Evolutionary conservation across 1,140 invertebrate genomes (phyloP).

Genomic region (Helicoverpa armigera): DNA sequence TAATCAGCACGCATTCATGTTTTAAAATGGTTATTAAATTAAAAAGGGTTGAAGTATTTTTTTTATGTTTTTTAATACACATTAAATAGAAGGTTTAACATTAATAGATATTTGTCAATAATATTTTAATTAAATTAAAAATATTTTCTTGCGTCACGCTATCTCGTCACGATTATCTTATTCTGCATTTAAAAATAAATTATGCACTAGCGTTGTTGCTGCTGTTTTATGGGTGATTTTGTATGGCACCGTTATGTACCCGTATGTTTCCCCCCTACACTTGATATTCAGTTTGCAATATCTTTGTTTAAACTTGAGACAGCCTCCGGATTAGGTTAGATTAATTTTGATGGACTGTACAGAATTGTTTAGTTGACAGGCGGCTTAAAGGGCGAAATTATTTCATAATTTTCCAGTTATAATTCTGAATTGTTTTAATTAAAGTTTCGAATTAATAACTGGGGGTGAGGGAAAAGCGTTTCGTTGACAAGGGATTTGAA

Average conservation of each 20-base stretch:
- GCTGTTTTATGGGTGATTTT: no score
- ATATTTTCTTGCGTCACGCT: no score
- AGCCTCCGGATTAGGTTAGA: constrained; percentile 79
- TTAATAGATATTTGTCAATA: no score
- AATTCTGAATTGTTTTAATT: constrained; percentile 81
- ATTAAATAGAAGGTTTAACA: no score
- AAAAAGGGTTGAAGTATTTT: no score
- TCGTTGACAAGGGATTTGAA: constrained; percentile 67
- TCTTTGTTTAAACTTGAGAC: constrained; percentile 84
- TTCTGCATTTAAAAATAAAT: no score
- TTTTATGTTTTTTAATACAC: no score
- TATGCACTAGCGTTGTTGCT: no score
- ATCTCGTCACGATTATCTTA: no score
- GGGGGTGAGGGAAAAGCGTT: constrained; percentile 59
- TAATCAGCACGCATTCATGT: not conserved
- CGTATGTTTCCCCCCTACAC: constrained; percentile 56
- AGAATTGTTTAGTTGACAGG: constrained; percentile 82
- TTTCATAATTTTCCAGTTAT: constrained; percentile 78
- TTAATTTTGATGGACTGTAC: constrained; percentile 85
- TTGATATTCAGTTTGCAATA: constrained; percentile 80
- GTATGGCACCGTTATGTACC: not conserved
- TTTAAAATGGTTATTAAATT: constrained; percentile 8
- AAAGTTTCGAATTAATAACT: constrained; percentile 73
- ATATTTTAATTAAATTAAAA: no score
- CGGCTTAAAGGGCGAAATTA: constrained; percentile 76